Evolutionary conservation across 2,888 invertebrate genomes (phyloP), one percentile per base, ranked within the genome.

Genomic region (Entomobrya proxima): DNA sequence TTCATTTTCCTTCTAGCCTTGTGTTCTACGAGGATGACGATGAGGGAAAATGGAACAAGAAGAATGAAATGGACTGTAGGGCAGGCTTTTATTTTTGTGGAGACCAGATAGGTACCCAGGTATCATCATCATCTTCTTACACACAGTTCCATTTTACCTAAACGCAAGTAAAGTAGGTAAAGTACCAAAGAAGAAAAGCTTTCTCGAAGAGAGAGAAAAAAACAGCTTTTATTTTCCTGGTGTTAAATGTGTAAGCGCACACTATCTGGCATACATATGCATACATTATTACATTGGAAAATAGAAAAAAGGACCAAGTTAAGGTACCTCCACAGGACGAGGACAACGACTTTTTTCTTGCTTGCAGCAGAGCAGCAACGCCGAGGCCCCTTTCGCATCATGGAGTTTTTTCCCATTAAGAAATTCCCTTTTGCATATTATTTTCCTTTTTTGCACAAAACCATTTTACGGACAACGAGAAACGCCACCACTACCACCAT

Each of bases 351-450:
- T 27, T 11, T 44, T 44, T 55, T 9, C 7, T 1, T 24, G 40
- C 47, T 67, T 72, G 30, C 50, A 78, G 55, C n/a, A n/a, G n/a
- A n/a, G n/a, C n/a, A n/a, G n/a, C n/a, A n/a, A n/a, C n/a, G n/a
- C n/a, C n/a, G n/a, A n/a, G n/a, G n/a, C n/a, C n/a, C n/a, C 78
- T 47, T 58, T 78, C 78, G 35, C 78, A 72, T 61, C 82, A 77
- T 67, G 83, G 69, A 67, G 76, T 13, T 83, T 84, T 69, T 79
- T 85, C 67, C 74, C 80, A 85, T 85, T 80, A 79, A 69, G 61
- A 85, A 85, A 85, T 74, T 69, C 85, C 79, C 67, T 85, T 69
- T 76, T 85, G 85, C 85, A 80, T 85, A 85, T 80, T 85, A 85
- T 67, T 50, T 55, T 78, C 27, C 40, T 76, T 72, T 78, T 50